Conservation (phyloP, 2,113 vertebrate species). For the Neoarius graeffei region DNA sequence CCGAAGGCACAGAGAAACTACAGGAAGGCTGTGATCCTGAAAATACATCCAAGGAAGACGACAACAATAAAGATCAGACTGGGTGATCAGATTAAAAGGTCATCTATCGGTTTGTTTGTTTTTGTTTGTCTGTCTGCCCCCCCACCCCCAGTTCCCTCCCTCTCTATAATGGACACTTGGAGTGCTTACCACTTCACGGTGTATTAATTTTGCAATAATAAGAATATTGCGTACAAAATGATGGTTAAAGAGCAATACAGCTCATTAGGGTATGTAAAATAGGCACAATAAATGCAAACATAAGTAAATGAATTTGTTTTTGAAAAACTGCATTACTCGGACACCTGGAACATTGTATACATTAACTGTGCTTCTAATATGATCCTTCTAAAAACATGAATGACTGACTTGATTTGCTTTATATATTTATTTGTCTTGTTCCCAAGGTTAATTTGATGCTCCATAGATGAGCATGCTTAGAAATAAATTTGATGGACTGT, state of each 20-base stretch:
- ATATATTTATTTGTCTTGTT: conserved; percentile 46
- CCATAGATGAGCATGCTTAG: conserved; percentile 25
- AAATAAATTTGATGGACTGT: conserved; percentile 35
- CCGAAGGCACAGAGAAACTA: conserved; percentile 11
- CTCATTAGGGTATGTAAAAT: conserved; percentile 42
- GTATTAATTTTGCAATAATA: conserved; percentile 44
- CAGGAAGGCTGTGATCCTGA: conserved; percentile 19
- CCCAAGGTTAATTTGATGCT: conserved; percentile 16
- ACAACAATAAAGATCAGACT: conserved; percentile 33
- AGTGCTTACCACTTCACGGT: not conserved
- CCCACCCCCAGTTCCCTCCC: not conserved
- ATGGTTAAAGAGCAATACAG: conserved; percentile 22
- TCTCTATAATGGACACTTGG: not conserved
- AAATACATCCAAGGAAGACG: conserved; percentile 45
- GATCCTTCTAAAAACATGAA: not conserved
- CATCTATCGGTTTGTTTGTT: not conserved
- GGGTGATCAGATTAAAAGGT: conserved; percentile 45
- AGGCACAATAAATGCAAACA: conserved; percentile 42
- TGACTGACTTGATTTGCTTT: conserved; percentile 16
- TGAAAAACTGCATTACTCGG: not conserved
- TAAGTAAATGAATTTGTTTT: conserved; percentile 6
- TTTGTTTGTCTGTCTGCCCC: not conserved
- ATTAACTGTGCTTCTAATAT: not conserved
- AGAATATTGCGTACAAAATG: conserved; percentile 30
- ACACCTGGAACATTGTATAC: conserved; percentile 1